phyloP scores from a whole-genome alignment of 1,140 invertebrate genomes.

The Eriosoma lanigerum region DNA sequence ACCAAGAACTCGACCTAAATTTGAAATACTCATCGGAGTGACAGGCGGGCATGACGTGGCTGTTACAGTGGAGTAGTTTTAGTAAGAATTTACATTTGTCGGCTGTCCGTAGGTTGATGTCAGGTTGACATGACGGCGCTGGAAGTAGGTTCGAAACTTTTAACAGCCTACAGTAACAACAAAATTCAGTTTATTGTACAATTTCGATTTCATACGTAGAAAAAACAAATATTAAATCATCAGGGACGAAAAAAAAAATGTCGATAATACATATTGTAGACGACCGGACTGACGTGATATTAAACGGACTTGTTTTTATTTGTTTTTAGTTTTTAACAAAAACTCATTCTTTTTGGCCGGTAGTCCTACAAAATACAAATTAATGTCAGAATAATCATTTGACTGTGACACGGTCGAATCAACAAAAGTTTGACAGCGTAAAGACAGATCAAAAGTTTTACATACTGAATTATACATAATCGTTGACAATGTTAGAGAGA shows the following conservation, averaged over 20 bases:
- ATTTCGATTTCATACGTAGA: background rate
- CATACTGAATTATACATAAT: background rate
- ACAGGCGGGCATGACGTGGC: background rate
- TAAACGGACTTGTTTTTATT: too few relatives aligned
- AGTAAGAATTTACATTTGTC: background rate
- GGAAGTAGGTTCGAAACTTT: background rate
- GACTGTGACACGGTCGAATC: too few relatives aligned
- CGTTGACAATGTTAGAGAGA: background rate
- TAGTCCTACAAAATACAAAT: too few relatives aligned
- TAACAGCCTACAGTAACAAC: background rate
- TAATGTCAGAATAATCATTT: too few relatives aligned
- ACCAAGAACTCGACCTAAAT: background rate
- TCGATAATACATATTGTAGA: background rate
- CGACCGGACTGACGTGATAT: background rate
- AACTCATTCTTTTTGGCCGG: background rate
- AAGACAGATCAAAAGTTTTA: conserved; percentile 1
- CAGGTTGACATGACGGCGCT: background rate
- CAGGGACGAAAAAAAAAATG: background rate
- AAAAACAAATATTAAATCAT: background rate
- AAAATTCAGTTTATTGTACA: background rate
- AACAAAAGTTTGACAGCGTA: background rate
- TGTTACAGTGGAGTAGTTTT: background rate
- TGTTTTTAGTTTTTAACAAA: background rate
- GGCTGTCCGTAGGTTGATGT: background rate
- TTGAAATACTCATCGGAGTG: background rate